Base-by-base conservation (phyloP, 2,113 vertebrate genomes). In the Pachyramphus minor region DNA sequence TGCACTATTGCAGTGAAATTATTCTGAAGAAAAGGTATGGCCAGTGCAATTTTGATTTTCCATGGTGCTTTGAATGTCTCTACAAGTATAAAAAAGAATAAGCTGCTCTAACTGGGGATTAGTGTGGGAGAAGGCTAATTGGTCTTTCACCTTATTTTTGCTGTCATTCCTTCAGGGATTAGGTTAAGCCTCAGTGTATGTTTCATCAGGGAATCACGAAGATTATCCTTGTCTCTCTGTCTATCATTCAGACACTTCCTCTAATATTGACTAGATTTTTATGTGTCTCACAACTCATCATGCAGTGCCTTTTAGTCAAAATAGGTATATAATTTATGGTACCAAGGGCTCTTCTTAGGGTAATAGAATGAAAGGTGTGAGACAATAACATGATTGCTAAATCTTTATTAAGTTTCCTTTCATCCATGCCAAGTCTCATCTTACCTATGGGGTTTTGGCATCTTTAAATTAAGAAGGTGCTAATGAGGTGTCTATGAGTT, bases 131-230 rank as follows among this genome's bases (percentile, higher is more conserved):
- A 90, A 95, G 85, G 85, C 93, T 98, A 97, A 97, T 97, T 98
- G 97, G 96, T 89, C 96, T 98, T 97, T 97, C 97, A 95, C 94
- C 96, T 97, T 97, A 95, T 97, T 98, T 98, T 96, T 95, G 59
- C 93, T 97, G 97, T 97, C 95, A 93, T 93, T 97, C 87, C 95
- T 96, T 97, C 71, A 95, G 89, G 96, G 96, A 97, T 98, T 98
- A 97, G n/a, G 90, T 93, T 98, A 98, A 98, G 84, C 95, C 85
- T 95, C 78, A 60, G 90, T 95, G 77, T 98, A 93, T 97, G 87
- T 97, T 98, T 98, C 97, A 96, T 96, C 93, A 80, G 89, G 72
- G 92, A 97, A 97, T 95, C 94, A 85, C 14, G 1, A 58, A 96
- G 97, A 97, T 97, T 97, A 97, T 27, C 91, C 75, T 94, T 73